A percentile compares a stretch with the other conserved stretches of the same genome.
Conservation (phyloP, 2,113 vertebrate genomes). For the Dermatemys mawii region DNA sequence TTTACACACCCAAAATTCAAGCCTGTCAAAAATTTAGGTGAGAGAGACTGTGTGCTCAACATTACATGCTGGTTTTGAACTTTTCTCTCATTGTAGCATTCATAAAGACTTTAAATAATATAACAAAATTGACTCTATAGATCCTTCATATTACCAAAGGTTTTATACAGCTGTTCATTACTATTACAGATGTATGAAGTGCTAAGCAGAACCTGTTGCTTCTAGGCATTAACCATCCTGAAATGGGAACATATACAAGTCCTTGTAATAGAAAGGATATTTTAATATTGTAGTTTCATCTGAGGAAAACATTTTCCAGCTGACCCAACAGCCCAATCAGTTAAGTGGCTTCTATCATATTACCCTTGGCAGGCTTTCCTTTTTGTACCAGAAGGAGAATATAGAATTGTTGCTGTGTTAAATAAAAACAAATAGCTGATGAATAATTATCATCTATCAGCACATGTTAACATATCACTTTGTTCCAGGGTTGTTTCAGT, state of each 20-base stretch:
- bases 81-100: background rate
- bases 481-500: conserved; percentile 25
- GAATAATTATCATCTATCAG: conserved; percentile 45
- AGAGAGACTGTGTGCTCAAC: background rate
- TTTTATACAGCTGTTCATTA: background rate
- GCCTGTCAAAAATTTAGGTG: background rate
- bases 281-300: conserved; percentile 28
- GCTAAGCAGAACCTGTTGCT: conserved; percentile 18
- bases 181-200: conserved; percentile 34
- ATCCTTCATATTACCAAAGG: conserved; percentile 19
- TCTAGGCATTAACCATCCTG: background rate
- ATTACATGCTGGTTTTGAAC: background rate
- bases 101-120: background rate
- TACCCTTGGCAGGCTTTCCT: background rate
- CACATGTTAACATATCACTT: conserved; percentile 24
- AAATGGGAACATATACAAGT: background rate
- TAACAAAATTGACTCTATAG: background rate
- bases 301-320: background rate
- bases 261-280: background rate
- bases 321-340: background rate
- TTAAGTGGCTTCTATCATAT: background rate
- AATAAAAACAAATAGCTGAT: background rate
- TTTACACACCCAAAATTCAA: background rate
- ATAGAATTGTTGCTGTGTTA: background rate
- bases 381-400: background rate